phyloP scores from a whole-genome alignment of 2,113 vertebrate genomes.

The Cryptotis parvus region DNA sequence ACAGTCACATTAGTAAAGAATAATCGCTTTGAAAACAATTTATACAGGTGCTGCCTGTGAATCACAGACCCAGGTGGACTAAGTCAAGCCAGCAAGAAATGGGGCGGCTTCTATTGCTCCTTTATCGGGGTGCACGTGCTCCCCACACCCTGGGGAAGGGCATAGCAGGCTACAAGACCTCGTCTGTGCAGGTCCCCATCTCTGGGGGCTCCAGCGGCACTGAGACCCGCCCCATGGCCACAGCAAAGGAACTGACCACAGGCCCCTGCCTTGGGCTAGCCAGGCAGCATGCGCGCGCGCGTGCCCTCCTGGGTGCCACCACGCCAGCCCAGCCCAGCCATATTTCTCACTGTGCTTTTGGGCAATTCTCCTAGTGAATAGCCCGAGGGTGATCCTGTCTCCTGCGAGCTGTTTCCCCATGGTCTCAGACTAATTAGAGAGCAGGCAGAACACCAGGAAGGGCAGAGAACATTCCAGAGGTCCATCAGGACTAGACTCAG shows the following conservation, averaged over 20 bases:
- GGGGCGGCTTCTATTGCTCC: neutral
- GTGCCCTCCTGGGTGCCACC: no score
- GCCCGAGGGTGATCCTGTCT: neutral
- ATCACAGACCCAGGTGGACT: neutral
- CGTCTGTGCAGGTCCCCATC: no score
- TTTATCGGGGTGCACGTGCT: neutral
- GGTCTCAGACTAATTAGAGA: neutral
- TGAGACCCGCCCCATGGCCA: neutral
- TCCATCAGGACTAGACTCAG: neutral
- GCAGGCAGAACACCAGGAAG: neutral
- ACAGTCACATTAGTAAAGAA: neutral
- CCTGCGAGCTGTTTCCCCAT: neutral
- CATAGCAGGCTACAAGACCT: no score
- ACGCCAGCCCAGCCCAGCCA: no score
- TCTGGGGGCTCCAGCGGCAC: neutral
- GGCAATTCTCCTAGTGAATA: neutral
- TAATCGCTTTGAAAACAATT: constrained; percentile 3
- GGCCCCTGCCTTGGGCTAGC: neutral
- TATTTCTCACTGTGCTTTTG: neutral
- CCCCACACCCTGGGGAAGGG: no score
- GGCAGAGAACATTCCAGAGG: neutral
- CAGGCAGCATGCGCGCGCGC: no score
- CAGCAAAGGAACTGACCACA: constrained; percentile 35
- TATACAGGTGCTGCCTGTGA: constrained; percentile 30
- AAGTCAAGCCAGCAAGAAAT: neutral